Evolutionary conservation across 2,888 invertebrate genomes (phyloP).

Genomic region (Torymus tubicola): DNA sequence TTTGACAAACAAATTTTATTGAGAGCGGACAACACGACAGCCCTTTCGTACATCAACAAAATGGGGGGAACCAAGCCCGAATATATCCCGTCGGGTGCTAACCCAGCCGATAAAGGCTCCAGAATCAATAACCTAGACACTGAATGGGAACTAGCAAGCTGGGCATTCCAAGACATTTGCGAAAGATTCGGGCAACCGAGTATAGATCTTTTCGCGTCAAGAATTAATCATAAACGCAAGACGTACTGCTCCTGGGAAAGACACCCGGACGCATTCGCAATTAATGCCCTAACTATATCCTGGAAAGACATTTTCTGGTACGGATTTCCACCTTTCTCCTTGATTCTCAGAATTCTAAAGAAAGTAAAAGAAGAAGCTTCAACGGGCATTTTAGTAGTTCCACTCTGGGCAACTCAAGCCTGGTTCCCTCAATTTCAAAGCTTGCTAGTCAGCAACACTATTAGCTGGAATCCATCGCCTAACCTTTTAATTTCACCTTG

Average conservation of each 20-base stretch:
- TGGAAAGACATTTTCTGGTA: conserved; percentile 25
- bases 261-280: background rate
- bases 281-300: conserved; percentile 20
- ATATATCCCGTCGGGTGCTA: no score
- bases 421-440: conserved; percentile 37
- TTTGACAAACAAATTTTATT: no score
- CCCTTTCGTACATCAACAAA: no score
- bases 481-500: conserved; percentile 59
- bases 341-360: conserved; percentile 30
- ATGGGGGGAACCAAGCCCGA: no score
- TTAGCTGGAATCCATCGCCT: conserved; percentile 4
- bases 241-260: background rate
- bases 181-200: no score
- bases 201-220: conserved; percentile 29
- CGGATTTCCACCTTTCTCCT: conserved; percentile 39
- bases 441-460: background rate
- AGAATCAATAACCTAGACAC: no score
- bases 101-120: no score
- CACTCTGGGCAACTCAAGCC: conserved; percentile 28
- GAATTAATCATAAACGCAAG: background rate
- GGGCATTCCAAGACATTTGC: no score
- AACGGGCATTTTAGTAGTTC: conserved; percentile 33
- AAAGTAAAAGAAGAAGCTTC: conserved; percentile 33
- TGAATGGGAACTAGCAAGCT: no score
- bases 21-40: no score